These are phyloP conservation scores for Nemoura dubitans DNA, from an alignment of 2,888 invertebrate genomes.

Conservation along the genomic window DNA sequence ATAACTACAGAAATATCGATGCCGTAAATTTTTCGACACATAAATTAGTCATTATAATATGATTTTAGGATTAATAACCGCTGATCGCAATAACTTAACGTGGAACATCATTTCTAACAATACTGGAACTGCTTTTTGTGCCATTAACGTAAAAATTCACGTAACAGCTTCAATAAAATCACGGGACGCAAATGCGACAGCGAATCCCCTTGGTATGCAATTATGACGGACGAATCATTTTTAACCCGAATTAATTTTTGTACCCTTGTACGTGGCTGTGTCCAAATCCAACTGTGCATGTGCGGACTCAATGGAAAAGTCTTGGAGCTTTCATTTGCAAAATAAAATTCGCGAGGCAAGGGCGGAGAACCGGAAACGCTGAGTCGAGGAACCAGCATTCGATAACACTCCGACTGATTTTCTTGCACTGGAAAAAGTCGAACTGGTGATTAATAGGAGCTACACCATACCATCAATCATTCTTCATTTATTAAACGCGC, in stretches of 20 bases:
- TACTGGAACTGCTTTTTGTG: background rate
- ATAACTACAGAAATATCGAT: constrained; percentile 7
- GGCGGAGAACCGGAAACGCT: background rate
- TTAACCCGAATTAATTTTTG: background rate
- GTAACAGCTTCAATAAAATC: background rate
- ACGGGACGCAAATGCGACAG: background rate
- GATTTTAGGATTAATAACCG: constrained; percentile 4
- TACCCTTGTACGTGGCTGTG: background rate
- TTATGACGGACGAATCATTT: background rate
- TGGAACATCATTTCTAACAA: background rate
- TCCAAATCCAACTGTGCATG: background rate
- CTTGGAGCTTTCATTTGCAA: background rate
- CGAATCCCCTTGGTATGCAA: background rate
- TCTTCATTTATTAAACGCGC: background rate
- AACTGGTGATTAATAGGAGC: background rate
- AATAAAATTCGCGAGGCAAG: background rate
- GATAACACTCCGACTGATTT: background rate
- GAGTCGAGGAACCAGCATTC: background rate
- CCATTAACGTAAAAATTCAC: background rate
- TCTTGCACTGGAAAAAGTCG: background rate
- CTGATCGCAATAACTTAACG: background rate
- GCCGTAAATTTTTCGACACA: background rate
- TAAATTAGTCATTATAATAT: constrained; percentile 12
- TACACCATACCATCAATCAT: background rate
- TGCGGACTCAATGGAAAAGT: background rate